Evolutionary conservation across 2,113 vertebrate genomes (phyloP), one percentile per base, ranked within the genome.

Genomic region (Podarcis cretensis): DNA sequence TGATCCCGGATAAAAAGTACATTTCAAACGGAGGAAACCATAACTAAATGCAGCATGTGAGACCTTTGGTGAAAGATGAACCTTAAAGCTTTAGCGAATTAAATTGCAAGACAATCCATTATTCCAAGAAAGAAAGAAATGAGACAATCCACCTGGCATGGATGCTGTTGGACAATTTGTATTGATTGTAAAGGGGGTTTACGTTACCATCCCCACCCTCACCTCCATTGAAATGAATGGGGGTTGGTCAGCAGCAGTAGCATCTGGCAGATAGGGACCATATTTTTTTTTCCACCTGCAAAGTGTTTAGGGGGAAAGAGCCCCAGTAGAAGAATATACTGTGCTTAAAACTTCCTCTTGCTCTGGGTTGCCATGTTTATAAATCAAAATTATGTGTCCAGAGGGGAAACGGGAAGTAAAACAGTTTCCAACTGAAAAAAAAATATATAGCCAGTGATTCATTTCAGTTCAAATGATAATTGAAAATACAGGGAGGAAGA

Each of bases 341-440:
- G 90, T 92, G 92, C 89, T 97, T 97, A 95, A 96, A 96, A 97
- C 96, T 97, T 97, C 96, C 96, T 94, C 94, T 96, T 96, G 84
- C 95, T 96, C 90, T 90, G 91, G 91, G 95, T 93, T 94, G 90
- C 93, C 95, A 94, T 95, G 93, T 96, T 97, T 97, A 97, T 97
- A 97, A 97, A 98, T 97, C 96, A 97, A 96, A 97, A 96, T 97
- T 97, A 97, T 97, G 96, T 93, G 96, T 97, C 96, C 95, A 95
- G 94, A 85, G 97, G 97, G 97, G 95, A 96, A 97, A 97, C 95
- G 93, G 93, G 96, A 97, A 97, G 96, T 96, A 96, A 97, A 97
- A 97, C 94, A 96, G 84, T 93, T 97, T 97, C 96, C 95, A 96
- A 97, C 96, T 94, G 93, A 96, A 96, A 96, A 96, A 94, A 94